Conservation (phyloP, 2,113 vertebrate species). For the Diadophis punctatus region DNA sequence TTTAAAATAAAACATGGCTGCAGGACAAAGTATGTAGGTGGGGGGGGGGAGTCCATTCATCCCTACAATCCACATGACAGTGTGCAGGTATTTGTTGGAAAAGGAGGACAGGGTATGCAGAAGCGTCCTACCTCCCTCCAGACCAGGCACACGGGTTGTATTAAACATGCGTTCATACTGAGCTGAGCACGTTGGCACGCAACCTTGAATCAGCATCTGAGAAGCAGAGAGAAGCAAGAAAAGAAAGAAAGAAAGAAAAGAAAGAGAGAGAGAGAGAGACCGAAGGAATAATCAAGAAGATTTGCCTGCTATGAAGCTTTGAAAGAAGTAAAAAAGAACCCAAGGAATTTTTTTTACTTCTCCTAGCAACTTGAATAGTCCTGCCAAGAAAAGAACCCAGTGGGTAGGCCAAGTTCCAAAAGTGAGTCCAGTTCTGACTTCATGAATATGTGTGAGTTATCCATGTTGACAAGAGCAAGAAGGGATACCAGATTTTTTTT, state of each 20-base stretch:
- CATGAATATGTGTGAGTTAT: background rate
- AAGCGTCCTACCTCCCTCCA: slow-evolving; percentile 75
- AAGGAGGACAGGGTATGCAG: background rate
- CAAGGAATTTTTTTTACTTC: background rate
- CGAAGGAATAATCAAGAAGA: slow-evolving; percentile 31
- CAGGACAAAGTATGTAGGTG: background rate
- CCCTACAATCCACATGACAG: background rate
- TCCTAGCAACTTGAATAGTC: background rate
- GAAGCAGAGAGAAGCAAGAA: slow-evolving; percentile 4
- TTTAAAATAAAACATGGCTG: background rate
- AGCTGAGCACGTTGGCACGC: slow-evolving; percentile 81
- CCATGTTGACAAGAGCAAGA: background rate
- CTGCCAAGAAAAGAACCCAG: background rate
- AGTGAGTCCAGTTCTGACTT: background rate
- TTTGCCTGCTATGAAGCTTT: background rate
- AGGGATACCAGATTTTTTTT: background rate
- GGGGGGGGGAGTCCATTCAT: background rate
- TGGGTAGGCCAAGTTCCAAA: background rate
- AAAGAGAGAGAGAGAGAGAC: slow-evolving; percentile 3
- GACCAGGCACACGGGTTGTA: slow-evolving; percentile 78
- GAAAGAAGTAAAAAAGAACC: background rate
- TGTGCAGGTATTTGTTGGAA: background rate
- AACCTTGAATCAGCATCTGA: slow-evolving; percentile 82
- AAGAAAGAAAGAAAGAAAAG: background rate
- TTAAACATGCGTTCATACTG: slow-evolving; percentile 85